A percentile compares a stretch with the other conserved stretches of the same genome.
Conservation (phyloP, 2,797 vertebrate species). For the Bucorvus abyssinicus region DNA sequence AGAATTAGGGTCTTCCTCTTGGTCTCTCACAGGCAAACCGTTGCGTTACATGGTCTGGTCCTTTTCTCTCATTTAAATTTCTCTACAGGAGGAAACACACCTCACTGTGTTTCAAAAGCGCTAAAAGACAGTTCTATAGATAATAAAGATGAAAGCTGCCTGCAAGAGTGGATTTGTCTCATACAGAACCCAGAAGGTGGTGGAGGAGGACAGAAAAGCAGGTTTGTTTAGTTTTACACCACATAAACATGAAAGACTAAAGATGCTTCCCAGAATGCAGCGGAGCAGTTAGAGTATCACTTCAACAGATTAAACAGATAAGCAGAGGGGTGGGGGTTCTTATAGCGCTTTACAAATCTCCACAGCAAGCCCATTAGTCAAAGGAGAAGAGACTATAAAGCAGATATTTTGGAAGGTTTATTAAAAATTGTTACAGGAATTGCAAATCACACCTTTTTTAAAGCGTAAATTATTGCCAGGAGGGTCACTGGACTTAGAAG, state of each 20-base stretch:
- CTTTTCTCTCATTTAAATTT: not conserved
- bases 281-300: not conserved
- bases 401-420: not conserved
- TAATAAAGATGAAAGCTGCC: not conserved
- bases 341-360: not conserved
- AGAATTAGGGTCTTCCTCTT: not conserved
- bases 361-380: not conserved
- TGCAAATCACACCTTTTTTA: not conserved
- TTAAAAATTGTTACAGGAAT: not conserved
- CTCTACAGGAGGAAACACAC: not conserved
- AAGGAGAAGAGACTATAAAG: not conserved
- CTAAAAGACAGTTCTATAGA: not conserved
- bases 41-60: not conserved
- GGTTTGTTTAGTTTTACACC: not conserved
- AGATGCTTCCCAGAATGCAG: not conserved
- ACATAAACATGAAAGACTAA: not conserved
- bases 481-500: not conserved
- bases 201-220: rapidly evolving
- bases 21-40: not conserved
- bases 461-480: not conserved
- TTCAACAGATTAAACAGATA: not conserved
- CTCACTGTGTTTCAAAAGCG: not conserved
- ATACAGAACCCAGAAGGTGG: not conserved
- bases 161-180: not conserved
- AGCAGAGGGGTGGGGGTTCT: rapidly evolving